Evolutionary conservation across 2,797 vertebrate genomes (phyloP), one percentile per base, ranked within the genome.

Genomic region (Oryzias dopingdopingensis): DNA sequence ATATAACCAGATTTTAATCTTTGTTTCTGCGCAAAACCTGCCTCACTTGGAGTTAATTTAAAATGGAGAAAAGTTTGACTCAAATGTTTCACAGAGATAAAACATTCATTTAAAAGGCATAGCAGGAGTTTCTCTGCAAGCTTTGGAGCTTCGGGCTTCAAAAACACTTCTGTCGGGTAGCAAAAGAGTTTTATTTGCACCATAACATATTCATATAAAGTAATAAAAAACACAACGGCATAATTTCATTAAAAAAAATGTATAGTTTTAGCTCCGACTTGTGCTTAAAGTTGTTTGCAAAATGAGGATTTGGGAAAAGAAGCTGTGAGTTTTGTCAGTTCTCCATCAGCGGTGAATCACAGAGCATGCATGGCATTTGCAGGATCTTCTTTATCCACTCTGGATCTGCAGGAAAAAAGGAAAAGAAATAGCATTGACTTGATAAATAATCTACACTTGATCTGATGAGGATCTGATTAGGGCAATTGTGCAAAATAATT

Each of bases 301-400:
- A 26, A 6, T 26, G 24, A 26, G 8, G 8, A 32, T 12, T 10
- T 32, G 29, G 8, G 29, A 70, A 61, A 2, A 32, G 54, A 7
- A 7, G 56, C 41, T 56, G 59, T 56, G 65, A 52, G 54, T 60
- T 16, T 24, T 1, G 4, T 4, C 46, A 1, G 2, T 10, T 70
- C 66, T 76, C 88, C 63, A 89, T 72, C 80, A 88, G 80, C 0
- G 96, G 96, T 14, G 95, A 95, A 73, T 99, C 97, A 14, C 97
- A 99, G 81, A 97, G 94, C 0, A 92, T 92, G 74, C 97, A 99
- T 16, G 95, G 93, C 20, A 93, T 93, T 57, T 94, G 92, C 56
- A 98, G 85, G 1, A 98, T 82, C 88, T 94, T 93, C 92, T 91
- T 96, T 68, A 98, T 95, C 96, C 96, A 99, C 52, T 95, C 94